Conservation (phyloP, 2,888 invertebrate genomes). For the Oxyscelio sp. region DNA sequence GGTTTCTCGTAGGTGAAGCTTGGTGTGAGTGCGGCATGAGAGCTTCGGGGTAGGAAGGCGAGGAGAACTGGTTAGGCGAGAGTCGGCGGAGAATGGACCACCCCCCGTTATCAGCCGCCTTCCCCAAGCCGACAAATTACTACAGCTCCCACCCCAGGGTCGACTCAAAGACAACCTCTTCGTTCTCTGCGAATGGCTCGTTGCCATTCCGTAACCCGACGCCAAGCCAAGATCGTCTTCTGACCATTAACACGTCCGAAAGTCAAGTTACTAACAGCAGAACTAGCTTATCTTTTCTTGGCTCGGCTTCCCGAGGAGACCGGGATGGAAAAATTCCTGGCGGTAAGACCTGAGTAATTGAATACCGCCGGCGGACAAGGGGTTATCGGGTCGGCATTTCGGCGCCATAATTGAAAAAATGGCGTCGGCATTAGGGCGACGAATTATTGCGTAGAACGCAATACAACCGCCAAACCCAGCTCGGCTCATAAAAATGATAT, state of each 20-base stretch:
- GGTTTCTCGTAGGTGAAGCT: slow-evolving; percentile 58
- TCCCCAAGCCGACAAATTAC: slow-evolving; percentile 88
- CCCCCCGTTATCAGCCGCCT: slow-evolving; percentile 87
- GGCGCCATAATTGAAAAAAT: slow-evolving; percentile 53
- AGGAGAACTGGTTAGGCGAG: slow-evolving; percentile 74
- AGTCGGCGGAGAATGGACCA: slow-evolving; percentile 87
- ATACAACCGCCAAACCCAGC: too few species aligned
- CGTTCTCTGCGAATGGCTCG: slow-evolving; percentile 68
- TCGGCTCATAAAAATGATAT: too few species aligned
- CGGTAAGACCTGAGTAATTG: slow-evolving; percentile 60
- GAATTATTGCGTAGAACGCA: slow-evolving; percentile 47
- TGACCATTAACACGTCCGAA: slow-evolving; percentile 75
- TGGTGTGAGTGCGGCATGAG: slow-evolving; percentile 13
- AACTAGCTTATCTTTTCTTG: slow-evolving; percentile 71
- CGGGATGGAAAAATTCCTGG: slow-evolving; percentile 56
- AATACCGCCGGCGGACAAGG: slow-evolving; percentile 54
- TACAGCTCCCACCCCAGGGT: slow-evolving; percentile 81
- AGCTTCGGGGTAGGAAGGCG: slow-evolving; percentile 66
- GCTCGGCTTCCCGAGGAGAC: slow-evolving; percentile 18
- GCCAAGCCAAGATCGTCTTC: slow-evolving; percentile 69
- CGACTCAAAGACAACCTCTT: slow-evolving; percentile 80
- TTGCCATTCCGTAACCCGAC: slow-evolving; percentile 72
- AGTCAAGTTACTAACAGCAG: slow-evolving; percentile 72
- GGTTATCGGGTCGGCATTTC: slow-evolving; percentile 39
- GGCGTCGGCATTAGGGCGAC: slow-evolving; percentile 37